Percentiles rank a stretch among this genome's conserved stretches.
Evolutionary conservation across 2,113 vertebrate genomes (phyloP).

Genomic region (Dermatemys mawii): DNA sequence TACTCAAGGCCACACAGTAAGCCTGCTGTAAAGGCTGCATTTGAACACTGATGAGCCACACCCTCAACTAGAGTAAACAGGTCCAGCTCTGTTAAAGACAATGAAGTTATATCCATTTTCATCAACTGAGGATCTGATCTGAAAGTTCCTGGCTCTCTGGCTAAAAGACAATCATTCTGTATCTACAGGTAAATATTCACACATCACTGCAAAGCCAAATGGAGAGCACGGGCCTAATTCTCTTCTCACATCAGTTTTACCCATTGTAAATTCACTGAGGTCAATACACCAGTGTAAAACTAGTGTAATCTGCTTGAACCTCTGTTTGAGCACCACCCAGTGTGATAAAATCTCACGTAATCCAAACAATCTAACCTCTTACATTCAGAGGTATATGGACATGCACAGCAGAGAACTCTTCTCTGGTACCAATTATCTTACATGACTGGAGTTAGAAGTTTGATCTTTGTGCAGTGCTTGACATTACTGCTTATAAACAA

Average conservation of each 20-base stretch:
- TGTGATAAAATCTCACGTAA: neutral
- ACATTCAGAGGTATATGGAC: neutral
- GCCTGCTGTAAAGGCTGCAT: neutral
- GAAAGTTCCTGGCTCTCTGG: neutral
- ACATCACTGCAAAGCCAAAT: neutral
- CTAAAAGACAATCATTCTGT: neutral
- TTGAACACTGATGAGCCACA: neutral
- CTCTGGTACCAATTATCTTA: neutral
- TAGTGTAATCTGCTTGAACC: neutral
- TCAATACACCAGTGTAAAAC: accelerated
- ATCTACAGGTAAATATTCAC: neutral
- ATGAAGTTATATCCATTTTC: neutral
- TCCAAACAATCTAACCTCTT: neutral
- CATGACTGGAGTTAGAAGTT: neutral
- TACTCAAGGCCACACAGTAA: neutral
- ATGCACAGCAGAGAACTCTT: neutral
- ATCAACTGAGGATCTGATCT: neutral
- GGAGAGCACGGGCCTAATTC: neutral
- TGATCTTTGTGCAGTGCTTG: neutral
- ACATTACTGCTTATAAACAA: neutral
- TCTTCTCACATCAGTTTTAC: neutral
- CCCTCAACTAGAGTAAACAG: neutral
- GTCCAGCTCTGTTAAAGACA: neutral
- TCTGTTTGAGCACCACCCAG: neutral
- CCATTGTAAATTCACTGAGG: neutral